Conservation (phyloP, 2,888 invertebrate genomes). For the Ormyrus thymus region DNA sequence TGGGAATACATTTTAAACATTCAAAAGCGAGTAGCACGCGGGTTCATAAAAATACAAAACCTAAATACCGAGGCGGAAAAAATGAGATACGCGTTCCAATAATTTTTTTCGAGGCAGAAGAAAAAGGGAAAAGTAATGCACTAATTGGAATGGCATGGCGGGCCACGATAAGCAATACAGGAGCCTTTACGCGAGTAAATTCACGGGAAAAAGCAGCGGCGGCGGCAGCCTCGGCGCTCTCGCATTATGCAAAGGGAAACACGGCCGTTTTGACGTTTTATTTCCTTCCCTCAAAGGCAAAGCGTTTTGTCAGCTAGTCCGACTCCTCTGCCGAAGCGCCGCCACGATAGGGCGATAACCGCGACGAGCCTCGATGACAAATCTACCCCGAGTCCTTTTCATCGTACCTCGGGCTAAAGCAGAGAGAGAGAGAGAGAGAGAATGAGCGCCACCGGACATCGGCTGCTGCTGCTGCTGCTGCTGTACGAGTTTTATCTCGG, state of each 20-base stretch:
- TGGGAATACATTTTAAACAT: too few species aligned
- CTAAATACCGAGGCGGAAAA: not conserved
- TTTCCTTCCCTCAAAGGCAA: slow-evolving; percentile 52
- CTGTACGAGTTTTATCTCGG: slow-evolving; percentile 62
- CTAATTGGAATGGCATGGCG: slow-evolving; percentile 30
- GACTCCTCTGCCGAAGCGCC: not conserved
- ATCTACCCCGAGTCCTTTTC: slow-evolving; percentile 58
- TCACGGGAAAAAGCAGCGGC: slow-evolving; percentile 23
- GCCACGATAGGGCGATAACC: slow-evolving; percentile 56
- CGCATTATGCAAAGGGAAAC: slow-evolving; percentile 49
- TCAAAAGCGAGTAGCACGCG: too few species aligned
- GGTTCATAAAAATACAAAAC: slow-evolving; percentile 1
- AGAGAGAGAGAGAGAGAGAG: slow-evolving; percentile 47
- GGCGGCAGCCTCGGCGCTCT: not conserved
- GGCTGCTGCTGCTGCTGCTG: slow-evolving; percentile 21
- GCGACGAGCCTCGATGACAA: slow-evolving; percentile 58
- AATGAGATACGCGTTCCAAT: slow-evolving; percentile 5
- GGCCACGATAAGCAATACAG: slow-evolving; percentile 44
- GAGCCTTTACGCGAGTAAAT: slow-evolving; percentile 41
- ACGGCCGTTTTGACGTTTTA: slow-evolving; percentile 53
- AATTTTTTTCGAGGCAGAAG: slow-evolving; percentile 18
- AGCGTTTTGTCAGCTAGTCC: slow-evolving; percentile 54
- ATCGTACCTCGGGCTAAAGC: slow-evolving; percentile 55
- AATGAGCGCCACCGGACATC: slow-evolving; percentile 57
- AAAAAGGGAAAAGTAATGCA: slow-evolving; percentile 22